Evolutionary conservation across 2,113 vertebrate genomes (phyloP), one percentile per base, ranked within the genome.

Genomic region (Hemiscyllium ocellatum): DNA sequence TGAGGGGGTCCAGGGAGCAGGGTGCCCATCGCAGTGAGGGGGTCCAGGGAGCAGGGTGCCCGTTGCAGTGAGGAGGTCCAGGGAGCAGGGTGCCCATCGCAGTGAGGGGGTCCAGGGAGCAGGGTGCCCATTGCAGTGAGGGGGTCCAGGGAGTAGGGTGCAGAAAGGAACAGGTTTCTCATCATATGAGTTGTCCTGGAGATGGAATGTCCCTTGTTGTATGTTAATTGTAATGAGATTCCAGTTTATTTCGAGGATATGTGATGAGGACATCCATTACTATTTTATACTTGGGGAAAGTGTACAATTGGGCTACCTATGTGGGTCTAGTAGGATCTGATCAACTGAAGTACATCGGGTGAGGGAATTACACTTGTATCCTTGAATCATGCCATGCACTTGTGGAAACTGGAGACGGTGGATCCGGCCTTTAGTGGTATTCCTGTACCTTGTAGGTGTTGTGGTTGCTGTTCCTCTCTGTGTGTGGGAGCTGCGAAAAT

Each of bases 361-460:
- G 68, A 94, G 20, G 47, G 66, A 94, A 50, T 47, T 22, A 72
- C 19, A 22, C 56, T 65, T 3, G 20, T 66, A 93, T 66, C 89
- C 33, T 85, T 8, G 56, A 97, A 97, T 56, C 86, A 99, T 99
- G 98, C 98, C 99, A 95, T 99, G 98, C 97, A 99, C 99, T 56
- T 99, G 98, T 97, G 98, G 98, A 78, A 98, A 99, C 97, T 99
- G 99, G 99, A 98, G 98, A 96, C 97, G 98, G 95, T 99, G 99
- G 99, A 99, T 99, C 96, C 98, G 99, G 93, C 98, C 98, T 50
- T 97, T 99, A 96, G 98, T 99, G 26, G 98, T 98, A 56, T 96
- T 99, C 66, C 95, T 99, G 70, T 99, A 99, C 96, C 97, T 99
- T 42, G 96, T 98, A 96, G 97, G 98, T 95, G 97, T 99, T 17